A percentile compares a stretch with the other conserved stretches of the same genome.
Evolutionary conservation across 2,113 vertebrate species (phyloP).

Genomic region (Cephalopterus ornatus): DNA sequence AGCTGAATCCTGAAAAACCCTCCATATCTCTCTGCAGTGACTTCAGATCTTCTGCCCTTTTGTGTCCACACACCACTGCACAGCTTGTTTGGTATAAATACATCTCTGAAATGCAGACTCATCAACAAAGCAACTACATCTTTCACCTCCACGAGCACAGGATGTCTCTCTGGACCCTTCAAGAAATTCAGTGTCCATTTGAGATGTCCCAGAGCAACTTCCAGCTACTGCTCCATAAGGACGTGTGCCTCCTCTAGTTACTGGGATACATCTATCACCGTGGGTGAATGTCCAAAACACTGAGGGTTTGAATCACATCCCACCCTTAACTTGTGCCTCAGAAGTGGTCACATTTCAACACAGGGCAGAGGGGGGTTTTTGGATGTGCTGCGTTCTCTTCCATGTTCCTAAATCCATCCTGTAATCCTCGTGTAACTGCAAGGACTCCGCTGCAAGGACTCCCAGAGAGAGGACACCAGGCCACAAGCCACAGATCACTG

Average conservation of each 20-base stretch:
- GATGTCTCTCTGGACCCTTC: not conserved
- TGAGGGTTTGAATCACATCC: not conserved
- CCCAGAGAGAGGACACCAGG: not conserved
- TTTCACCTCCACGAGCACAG: not conserved
- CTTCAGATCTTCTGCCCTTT: not conserved
- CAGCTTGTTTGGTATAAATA: not conserved
- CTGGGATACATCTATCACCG: not conserved
- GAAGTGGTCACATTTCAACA: not conserved
- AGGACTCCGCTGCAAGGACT: not conserved
- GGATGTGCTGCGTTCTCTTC: not conserved
- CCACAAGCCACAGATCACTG: not conserved
- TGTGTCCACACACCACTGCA: accelerated
- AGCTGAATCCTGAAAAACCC: not conserved
- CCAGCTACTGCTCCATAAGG: not conserved
- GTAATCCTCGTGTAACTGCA: not conserved
- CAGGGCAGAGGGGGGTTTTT: not conserved
- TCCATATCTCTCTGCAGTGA: not conserved
- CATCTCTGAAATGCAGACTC: not conserved
- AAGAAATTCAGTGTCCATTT: not conserved
- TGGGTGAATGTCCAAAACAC: not conserved
- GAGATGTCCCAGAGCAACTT: not conserved
- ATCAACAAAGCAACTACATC: not conserved
- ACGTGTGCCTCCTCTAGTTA: accelerated
- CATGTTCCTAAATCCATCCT: not conserved
- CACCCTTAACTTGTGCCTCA: not conserved